A percentile compares a stretch with the other conserved stretches of the same genome.
Evolutionary conservation across 2,113 vertebrate species (phyloP).

Genomic region (Picathartes gymnocephalus): DNA sequence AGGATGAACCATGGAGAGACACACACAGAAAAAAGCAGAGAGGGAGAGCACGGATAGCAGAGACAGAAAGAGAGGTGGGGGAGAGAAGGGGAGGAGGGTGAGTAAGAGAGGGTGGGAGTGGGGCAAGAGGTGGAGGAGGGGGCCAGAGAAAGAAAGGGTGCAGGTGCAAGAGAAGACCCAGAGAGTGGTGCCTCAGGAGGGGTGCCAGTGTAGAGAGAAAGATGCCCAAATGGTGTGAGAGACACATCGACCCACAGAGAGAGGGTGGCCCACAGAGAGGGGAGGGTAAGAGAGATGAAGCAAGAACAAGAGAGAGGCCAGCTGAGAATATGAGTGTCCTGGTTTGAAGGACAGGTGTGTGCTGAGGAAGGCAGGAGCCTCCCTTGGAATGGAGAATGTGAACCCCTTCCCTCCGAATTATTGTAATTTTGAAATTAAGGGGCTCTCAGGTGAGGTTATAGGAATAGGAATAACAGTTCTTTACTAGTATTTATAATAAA

Average conservation of each 20-base stretch:
- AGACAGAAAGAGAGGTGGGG: not conserved
- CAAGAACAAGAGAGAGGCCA: not conserved
- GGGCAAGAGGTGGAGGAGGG: not conserved
- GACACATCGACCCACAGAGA: not conserved
- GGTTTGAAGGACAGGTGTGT: too few relatives aligned
- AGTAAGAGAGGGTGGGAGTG: not conserved
- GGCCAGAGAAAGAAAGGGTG: not conserved
- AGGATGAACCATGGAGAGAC: not conserved
- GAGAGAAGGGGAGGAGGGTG: not conserved
- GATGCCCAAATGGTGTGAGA: not conserved
- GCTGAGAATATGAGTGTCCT: not conserved
- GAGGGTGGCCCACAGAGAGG: not conserved
- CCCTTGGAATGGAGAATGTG: too few relatives aligned
- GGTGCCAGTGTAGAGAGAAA: not conserved
- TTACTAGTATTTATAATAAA: too few relatives aligned
- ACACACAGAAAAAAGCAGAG: not conserved
- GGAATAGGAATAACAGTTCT: too few relatives aligned
- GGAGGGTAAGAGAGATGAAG: not conserved
- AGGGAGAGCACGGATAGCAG: not conserved
- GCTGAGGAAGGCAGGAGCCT: too few relatives aligned
- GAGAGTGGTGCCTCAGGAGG: not conserved
- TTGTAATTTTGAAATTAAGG: too few relatives aligned
- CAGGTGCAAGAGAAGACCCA: not conserved
- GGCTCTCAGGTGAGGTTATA: too few relatives aligned
- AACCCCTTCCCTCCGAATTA: too few relatives aligned